Evolutionary conservation across 2,113 vertebrate genomes (phyloP).

Genomic region (Nothobranchius furzeri): DNA sequence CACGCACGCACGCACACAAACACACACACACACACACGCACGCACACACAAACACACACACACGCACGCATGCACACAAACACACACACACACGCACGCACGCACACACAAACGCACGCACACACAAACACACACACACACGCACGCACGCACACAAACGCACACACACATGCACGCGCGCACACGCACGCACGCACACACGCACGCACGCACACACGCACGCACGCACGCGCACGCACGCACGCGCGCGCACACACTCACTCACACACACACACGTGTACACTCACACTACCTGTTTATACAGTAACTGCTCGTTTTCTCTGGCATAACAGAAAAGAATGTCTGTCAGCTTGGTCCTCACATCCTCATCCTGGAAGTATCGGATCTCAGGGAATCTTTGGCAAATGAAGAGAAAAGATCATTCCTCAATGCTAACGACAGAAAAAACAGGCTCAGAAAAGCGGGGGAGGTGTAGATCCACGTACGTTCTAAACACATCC

Average conservation of each 20-base stretch:
- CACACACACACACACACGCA: neutral
- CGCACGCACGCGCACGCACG: neutral
- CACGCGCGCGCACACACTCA: too few relatives aligned
- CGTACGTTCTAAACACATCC: slow-evolving; percentile 95
- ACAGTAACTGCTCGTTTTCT: slow-evolving; percentile 97
- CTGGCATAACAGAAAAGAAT: slow-evolving; percentile 98
- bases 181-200: too few relatives aligned
- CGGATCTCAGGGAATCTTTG: slow-evolving; percentile 96
- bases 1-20: too few relatives aligned
- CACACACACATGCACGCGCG: neutral
- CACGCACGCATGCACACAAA: too few relatives aligned
- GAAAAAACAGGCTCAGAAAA: too few relatives aligned
- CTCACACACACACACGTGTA: too few relatives aligned
- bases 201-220: too few relatives aligned
- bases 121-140: too few relatives aligned
- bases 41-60: too few relatives aligned
- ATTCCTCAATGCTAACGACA: too few relatives aligned
- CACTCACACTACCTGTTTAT: slow-evolving; percentile 95
- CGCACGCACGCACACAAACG: too few relatives aligned
- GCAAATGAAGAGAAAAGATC: neutral
- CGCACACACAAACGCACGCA: too few relatives aligned
- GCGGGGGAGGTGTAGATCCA: neutral
- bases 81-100: neutral
- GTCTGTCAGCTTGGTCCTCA: slow-evolving; percentile 96
- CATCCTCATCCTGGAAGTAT: slow-evolving; percentile 95